Evolutionary conservation across 2,888 invertebrate genomes (phyloP), one percentile per base, ranked within the genome.

Genomic region (Cheilosia pagana): DNA sequence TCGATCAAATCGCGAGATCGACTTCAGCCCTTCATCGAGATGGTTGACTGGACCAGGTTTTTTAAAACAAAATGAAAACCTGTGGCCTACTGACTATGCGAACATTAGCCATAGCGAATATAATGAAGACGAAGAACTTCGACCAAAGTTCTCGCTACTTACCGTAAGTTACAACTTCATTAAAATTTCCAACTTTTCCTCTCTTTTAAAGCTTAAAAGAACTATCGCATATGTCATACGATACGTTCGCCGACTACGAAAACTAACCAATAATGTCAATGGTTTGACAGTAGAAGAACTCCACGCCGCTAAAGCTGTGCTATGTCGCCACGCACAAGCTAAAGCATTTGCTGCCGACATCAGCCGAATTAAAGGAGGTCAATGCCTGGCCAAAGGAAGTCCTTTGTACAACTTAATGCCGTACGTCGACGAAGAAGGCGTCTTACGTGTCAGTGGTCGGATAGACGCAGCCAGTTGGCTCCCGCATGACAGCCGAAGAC

Each of bases 201-300:
- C 39, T 31, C 45, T 57, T 59, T 19, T 28, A 19, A 65, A 31
- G 45, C 39, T 76, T 6, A 67, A 53, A 55, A 41, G 83, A 50
- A 67, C 67, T 0, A 45, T 60, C 41, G 76, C 74, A 19, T 83
- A 57, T 19, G 74, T 77, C 28, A 60, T 72, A n/a, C 62, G 74
- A 8, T 67, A 45, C 16, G 35, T 48, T 12, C 45, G 50, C 16
- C 67, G 28, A 16, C 19, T 41, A 35, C 63, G 71, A 31, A 28
- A 8, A 16, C 8, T 3, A n/a, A 43, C 43, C 6, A 50, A 2
- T 8, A 14, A 14, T 41, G 48, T 6, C 19, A 45, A 43, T 55
- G n/a, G 31, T 19, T 10, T 70, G 21, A 41, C 60, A 10, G 62
- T 41, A 14, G 53, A n/a, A 12, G 74, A 74, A 45, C 43, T 63